Base-by-base conservation (phyloP, 2,797 vertebrate species). In the Eulemur albifrons region DNA sequence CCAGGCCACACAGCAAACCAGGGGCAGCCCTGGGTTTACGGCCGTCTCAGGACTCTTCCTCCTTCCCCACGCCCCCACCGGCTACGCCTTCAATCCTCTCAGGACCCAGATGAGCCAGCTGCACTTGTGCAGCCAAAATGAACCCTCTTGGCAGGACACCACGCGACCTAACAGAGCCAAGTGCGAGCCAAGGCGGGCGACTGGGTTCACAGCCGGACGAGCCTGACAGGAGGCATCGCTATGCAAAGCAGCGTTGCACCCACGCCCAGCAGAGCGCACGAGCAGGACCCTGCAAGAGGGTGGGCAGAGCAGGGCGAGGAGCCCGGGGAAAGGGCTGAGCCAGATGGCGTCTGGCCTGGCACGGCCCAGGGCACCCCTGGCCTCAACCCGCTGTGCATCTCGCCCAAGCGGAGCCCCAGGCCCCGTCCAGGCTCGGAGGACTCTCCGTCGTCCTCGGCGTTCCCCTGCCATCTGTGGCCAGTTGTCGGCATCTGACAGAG, bases 11-110 rank as follows among this genome's bases (percentile, higher is more conserved):
- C n/a, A 45, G 81, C 81, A 67, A 27, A 18, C 11, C 13, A 50
- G 59, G 11, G 32, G 81, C 45, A 40, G 32, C 7, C 67, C 73
- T 10, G 7, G 27, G n/a, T 30, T 70, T 45, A 2, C 57, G 7
- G 5, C 27, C 32, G 40, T 27, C 32, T 35, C 21, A 20, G 72
- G 30, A 9, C 15, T 18, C n/a, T 17, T 17, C 12, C 4, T 2
- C 18, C 11, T 32, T 18, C n/a, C 7, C 7, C 35, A 35, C 35
- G 2, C n/a, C 9, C 15, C 2, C 40, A 0, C 72, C 10, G 5
- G 21, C 13, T 45, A 30, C 7, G 25, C 35, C 40, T 69, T 13
- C 5, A 12, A 30, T 15, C 2, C 6, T 11, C 40, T 79, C n/a
- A 48, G 63, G 30, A 38, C 13, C 40, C 75, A 7, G 15, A 17